phyloP scores from a whole-genome alignment of 2,888 invertebrate species.

The Pristionchus mayeri region DNA sequence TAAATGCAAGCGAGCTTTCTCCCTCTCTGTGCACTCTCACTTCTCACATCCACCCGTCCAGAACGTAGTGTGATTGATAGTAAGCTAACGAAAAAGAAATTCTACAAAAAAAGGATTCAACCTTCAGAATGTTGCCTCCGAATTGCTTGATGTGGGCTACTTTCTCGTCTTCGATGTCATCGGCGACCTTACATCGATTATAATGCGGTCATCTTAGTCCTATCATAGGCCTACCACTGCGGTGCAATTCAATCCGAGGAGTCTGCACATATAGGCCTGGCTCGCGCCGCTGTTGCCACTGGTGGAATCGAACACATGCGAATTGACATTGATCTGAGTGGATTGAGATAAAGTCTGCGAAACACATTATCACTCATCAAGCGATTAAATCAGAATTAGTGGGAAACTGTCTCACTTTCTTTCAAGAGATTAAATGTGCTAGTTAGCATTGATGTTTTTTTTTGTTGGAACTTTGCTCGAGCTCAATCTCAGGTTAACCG shows the following conservation, averaged over 20 bases:
- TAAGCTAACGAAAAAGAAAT: no score
- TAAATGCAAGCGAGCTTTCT: no score
- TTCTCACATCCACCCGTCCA: no score
- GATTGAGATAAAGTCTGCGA: no score
- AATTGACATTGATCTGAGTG: slow-evolving; percentile 55
- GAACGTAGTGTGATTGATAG: no score
- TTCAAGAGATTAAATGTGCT: no score
- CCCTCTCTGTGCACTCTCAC: no score
- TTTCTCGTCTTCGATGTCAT: slow-evolving; percentile 67
- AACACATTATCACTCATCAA: no score
- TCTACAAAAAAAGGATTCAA: neutral
- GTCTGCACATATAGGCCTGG: slow-evolving; percentile 69
- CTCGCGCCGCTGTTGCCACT: slow-evolving; percentile 71
- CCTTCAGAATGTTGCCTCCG: slow-evolving; percentile 66
- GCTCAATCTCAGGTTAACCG: no score
- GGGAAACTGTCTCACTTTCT: no score
- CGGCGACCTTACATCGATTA: slow-evolving; percentile 55
- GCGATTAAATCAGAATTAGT: neutral
- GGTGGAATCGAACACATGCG: slow-evolving; percentile 70
- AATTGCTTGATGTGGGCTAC: slow-evolving; percentile 64
- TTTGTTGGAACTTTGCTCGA: neutral
- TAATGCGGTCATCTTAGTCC: neutral
- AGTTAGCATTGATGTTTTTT: no score
- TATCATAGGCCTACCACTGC: slow-evolving; percentile 61
- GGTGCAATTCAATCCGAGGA: slow-evolving; percentile 64